Conservation (phyloP, 2,113 vertebrate species). For the Morone saxatilis region DNA sequence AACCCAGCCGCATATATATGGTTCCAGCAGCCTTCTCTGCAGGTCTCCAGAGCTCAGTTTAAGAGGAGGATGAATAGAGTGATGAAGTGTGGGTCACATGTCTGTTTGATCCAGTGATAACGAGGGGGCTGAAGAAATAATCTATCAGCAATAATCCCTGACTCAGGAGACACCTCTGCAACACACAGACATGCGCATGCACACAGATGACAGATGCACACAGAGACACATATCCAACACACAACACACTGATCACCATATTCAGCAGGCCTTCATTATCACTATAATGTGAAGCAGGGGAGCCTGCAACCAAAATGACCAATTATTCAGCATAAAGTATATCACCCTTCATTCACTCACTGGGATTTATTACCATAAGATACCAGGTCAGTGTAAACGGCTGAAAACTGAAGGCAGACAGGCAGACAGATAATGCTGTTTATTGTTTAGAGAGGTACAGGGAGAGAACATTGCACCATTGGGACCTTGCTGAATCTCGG, state of each 20-base stretch:
- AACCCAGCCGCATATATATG: constrained; percentile 66
- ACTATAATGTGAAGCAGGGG: constrained; percentile 81
- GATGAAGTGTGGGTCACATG: constrained; percentile 83
- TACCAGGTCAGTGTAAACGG: constrained; percentile 69
- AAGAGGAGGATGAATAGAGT: constrained; percentile 82
- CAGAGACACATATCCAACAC: constrained; percentile 53
- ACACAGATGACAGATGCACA: constrained; percentile 78
- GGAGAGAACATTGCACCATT: constrained; percentile 63
- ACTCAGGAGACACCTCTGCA: constrained; percentile 81
- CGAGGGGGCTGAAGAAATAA: constrained; percentile 84
- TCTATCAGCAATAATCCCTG: constrained; percentile 85
- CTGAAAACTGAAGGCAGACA: constrained; percentile 67
- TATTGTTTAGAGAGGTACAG: constrained; percentile 72
- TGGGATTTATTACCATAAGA: constrained; percentile 76
- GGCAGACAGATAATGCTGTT: constrained; percentile 74
- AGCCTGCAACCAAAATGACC: constrained; percentile 83
- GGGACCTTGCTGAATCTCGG: constrained; percentile 68
- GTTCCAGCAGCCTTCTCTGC: constrained; percentile 66
- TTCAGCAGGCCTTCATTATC: constrained; percentile 88
- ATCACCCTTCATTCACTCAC: constrained; percentile 71
- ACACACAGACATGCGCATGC: constrained; percentile 60
- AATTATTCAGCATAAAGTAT: constrained; percentile 82
- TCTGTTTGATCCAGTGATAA: constrained; percentile 85
- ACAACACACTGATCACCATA: constrained; percentile 89
- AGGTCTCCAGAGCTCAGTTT: constrained; percentile 82